These are phyloP conservation scores for Melikaiella ostensackeni DNA, from an alignment of 2,888 invertebrate species.

Conservation along the genomic window DNA sequence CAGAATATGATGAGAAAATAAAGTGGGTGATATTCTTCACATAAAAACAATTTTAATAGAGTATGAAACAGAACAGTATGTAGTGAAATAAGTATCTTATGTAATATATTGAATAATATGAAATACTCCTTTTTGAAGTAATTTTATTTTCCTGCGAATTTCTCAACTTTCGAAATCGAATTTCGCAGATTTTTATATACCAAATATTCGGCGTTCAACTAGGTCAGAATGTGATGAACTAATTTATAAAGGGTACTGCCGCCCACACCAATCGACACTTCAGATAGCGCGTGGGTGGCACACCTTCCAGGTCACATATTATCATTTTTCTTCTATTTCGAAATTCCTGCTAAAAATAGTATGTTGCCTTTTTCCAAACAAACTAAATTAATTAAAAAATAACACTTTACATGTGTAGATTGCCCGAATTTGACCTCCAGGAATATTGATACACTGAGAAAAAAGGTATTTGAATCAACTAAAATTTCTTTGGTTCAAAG, in stretches of 20 bases:
- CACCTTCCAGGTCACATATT: constrained; percentile 35
- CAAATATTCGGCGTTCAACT: constrained; percentile 5
- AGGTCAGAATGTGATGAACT: constrained; percentile 38
- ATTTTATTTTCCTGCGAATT: neutral
- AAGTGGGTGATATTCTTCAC: too few relatives aligned
- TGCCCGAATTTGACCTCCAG: too few relatives aligned
- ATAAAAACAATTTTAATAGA: too few relatives aligned
- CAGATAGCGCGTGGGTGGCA: constrained; percentile 9
- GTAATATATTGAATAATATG: neutral
- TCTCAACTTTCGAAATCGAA: neutral
- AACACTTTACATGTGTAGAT: too few relatives aligned
- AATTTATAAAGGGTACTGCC: constrained; percentile 35
- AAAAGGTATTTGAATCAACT: too few relatives aligned
- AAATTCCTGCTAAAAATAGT: constrained; percentile 3
- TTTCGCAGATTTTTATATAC: neutral
- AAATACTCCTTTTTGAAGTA: neutral
- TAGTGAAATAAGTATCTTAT: neutral
- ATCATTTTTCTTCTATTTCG: constrained; percentile 11
- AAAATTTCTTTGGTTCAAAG: too few relatives aligned
- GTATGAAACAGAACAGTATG: too few relatives aligned
- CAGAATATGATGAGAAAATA: too few relatives aligned
- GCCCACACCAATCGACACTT: constrained; percentile 30
- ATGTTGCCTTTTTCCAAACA: neutral
- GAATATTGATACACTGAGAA: too few relatives aligned
- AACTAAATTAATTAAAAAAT: neutral